Evolutionary conservation across 2,113 vertebrate genomes (phyloP), one percentile per base, ranked within the genome.

Genomic region (Damaliscus lunatus): DNA sequence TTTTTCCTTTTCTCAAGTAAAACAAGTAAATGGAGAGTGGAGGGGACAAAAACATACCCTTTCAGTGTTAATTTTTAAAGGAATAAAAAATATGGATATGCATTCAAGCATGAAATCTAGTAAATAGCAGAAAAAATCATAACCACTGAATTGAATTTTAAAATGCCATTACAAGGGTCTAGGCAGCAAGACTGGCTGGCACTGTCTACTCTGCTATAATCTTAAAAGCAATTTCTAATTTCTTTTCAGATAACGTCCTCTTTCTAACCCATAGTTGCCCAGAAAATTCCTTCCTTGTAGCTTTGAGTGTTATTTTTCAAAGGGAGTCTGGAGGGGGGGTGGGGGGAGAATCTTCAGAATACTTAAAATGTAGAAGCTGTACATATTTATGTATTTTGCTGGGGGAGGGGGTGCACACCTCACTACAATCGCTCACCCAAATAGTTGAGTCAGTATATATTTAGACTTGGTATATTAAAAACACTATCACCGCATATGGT

Each of bases 1-100:
- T n/a, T 59, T 53, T 59, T 86, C n/a, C n/a, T 91, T 97, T 57
- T 91, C 36, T 77, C 36, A 88, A 81, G 36, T 40, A 40, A 94
- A 95, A 95, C 81, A 94, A 96, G 57, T 97, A 92, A 93, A 80
- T 36, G 48, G 86, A 14, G 80, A 23, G 31, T 82, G 40, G 31
- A 19, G 27, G 25, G n/a, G 5, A 86, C 60, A 93, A 94, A 98
- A 94, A 90, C 52, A 85, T 36, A 90, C 15, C 64, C 84, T 95
- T 85, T 85, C 57, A 17, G 14, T 40, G 90, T 86, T 92, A 43
- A 95, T 94, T 91, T 91, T 92, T 95, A 62, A 92, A 97, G 59
- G 40, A 31, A 96, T 78, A 93, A 80, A 91, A 94, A 93, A 94
- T 88, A 92, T 25, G 71, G 57, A 67, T 71, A 92, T 7, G 36